These are phyloP conservation scores for Pseudococcus jackbeardsleyi DNA, from an alignment of 2,888 invertebrate species.

Conservation along the genomic window DNA sequence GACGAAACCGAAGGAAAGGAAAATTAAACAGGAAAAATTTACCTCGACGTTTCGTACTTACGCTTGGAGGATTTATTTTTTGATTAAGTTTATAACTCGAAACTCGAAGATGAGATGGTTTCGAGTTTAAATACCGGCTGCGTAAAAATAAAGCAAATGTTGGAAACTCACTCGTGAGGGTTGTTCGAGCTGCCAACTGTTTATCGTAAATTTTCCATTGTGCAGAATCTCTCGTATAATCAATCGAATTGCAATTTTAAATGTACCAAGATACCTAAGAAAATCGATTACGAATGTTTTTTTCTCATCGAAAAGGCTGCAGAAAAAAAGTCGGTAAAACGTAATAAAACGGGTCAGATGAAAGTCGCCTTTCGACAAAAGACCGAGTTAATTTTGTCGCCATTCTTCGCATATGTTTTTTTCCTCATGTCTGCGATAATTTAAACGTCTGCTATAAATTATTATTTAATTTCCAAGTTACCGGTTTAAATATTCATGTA, in stretches of 20 bases:
- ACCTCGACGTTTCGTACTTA: neutral
- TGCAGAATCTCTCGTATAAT: no score
- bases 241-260: no score
- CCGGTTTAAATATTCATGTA: neutral
- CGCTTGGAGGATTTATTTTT: conserved; percentile 13
- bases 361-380: neutral
- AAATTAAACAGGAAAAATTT: conserved; percentile 12
- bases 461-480: neutral
- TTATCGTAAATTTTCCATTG: no score
- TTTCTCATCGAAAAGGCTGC: neutral
- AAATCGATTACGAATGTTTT: neutral
- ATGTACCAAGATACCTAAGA: no score
- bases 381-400: neutral
- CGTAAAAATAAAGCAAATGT: no score
- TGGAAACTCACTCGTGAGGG: no score
- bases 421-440: neutral
- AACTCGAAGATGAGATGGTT: neutral
- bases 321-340: neutral
- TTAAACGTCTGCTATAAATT: conserved; percentile 20
- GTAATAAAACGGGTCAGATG: neutral
- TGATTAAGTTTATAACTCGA: neutral
- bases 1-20: neutral
- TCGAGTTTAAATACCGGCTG: no score
- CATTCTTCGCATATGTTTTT: neutral
- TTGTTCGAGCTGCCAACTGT: no score